Base-by-base conservation (phyloP, 2,888 invertebrate genomes). In the Hirtodrosophila alboralis region DNA sequence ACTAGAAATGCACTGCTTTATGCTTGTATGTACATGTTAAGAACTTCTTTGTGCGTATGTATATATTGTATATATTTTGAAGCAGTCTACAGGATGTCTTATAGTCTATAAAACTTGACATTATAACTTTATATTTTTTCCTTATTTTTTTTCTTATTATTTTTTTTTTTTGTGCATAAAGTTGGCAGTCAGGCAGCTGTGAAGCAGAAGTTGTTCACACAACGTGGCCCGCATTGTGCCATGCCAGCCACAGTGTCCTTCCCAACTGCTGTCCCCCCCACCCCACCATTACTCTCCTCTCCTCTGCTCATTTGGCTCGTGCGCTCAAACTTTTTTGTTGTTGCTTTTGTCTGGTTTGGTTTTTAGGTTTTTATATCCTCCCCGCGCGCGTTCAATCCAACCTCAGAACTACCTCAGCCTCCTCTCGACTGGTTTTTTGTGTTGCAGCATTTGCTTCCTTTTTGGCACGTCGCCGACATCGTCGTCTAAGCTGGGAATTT, bases 161-260 rank as follows among this genome's bases (percentile, higher is more conserved):
- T 6, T 40, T 33, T 21, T 21, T 33, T 45, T 48, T 36, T 57
- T 59, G 47, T 70, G 51, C 75, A 69, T 60, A 74, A 74, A 69
- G 75, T 69, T 69, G 60, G 49, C 52, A 47, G 61, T 67, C 59
- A 33, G 53, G 31, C 48, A 53, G 62, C 37, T 49, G 21, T 18
- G 27, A 26, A 47, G 38, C 53, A 30, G 69, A 27, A 53, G 63
- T 57, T 70, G 47, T 64, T 63, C 84, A 65, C 74, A 65, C 74
- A 86, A 75, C 70, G 67, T 76, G 74, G 75, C 78, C 72, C 85
- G 85, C 86, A 77, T 80, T 81, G 83, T 86, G 83, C 67, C 65
- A 49, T 13, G 31, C 6, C 59, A 12, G 18, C 44, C 34, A 30
- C 23, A 10, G 4, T 18, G 12, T 12, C 41, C 10, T 13, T 9